Evolutionary conservation across 2,797 vertebrate species (phyloP).

Genomic region (Phaenicophaeus curvirostris): DNA sequence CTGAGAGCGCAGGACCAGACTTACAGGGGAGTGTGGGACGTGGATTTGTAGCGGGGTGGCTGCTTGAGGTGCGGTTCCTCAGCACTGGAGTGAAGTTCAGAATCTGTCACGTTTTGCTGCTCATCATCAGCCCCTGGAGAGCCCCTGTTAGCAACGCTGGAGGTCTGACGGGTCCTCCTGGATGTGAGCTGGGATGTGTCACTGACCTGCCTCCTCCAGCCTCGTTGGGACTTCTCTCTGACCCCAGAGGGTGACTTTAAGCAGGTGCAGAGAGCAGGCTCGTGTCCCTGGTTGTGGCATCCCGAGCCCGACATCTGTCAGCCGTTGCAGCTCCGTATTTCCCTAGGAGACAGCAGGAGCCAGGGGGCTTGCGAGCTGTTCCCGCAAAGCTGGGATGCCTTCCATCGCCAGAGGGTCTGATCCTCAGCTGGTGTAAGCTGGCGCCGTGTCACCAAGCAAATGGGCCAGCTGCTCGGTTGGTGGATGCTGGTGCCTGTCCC

Average conservation of each 20-base stretch:
- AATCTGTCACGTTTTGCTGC: background rate
- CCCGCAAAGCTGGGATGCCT: background rate
- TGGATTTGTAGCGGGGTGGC: background rate
- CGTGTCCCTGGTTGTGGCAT: background rate
- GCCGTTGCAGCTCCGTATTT: accelerated
- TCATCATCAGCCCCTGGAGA: background rate
- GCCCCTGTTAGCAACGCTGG: accelerated
- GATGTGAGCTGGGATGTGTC: accelerated
- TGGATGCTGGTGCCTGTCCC: background rate
- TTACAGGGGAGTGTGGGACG: background rate
- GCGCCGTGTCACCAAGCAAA: background rate
- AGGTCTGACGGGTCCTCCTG: background rate
- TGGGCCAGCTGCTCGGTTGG: background rate
- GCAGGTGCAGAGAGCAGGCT: background rate
- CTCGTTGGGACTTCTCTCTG: accelerated
- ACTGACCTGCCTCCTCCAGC: background rate
- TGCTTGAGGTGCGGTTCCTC: accelerated
- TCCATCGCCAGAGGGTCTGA: background rate
- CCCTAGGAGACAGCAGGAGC: background rate
- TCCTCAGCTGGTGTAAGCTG: conserved; percentile 26
- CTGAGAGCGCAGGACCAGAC: background rate
- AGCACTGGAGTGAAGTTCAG: accelerated
- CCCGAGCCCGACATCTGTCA: background rate
- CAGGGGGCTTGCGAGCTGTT: accelerated
- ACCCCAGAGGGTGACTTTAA: background rate